Evolutionary conservation across 2,113 vertebrate genomes (phyloP), one percentile per base, ranked within the genome.

Genomic region (Saccopteryx bilineata): DNA sequence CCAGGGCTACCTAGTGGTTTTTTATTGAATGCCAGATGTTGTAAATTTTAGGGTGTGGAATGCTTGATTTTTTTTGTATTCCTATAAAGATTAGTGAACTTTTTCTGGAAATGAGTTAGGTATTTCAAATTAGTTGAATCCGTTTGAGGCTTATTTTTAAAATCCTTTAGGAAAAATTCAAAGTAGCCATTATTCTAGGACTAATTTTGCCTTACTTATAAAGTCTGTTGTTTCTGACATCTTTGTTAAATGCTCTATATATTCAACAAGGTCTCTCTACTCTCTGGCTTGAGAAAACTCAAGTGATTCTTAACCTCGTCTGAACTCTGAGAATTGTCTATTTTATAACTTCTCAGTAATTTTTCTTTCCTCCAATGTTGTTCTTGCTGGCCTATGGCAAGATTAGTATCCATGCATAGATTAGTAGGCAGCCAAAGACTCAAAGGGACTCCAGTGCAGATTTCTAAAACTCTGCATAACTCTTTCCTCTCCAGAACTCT

Each of bases 1-100:
- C 39, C 39, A 39, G 39, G 39, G 39, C 39, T 39, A 39, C 39
- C 81, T 85, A n/a, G 50, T 48, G 6, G 19, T 56, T 85, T 76
- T 75, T 66, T 54, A 83, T 63, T 92, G 80, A 60, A 65, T 84
- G 60, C 58, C 60, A 92, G 80, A 75, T 60, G n/a, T 75, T 66
- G 61, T 68, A 75, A 84, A 84, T 65, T 65, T 74, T 74, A 56
- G 31, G n/a, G 69, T 75, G 26, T 66, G 24, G 48, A 65, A 56
- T 56, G 58, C 69, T 56, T 63, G 28, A 88, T 76, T 56, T 63
- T 63, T 92, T 18, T 84, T 84, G 26, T 63, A 50, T n/a, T 76
- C 58, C 60, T 92, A 33, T 84, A 31, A 74, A 65, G 39, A 86
- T 15, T 69, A 39, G 69, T 69, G 39, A 87, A 79, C 7, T 50